Conservation (phyloP, 2,888 invertebrate genomes). For the Nyleta sp. region DNA sequence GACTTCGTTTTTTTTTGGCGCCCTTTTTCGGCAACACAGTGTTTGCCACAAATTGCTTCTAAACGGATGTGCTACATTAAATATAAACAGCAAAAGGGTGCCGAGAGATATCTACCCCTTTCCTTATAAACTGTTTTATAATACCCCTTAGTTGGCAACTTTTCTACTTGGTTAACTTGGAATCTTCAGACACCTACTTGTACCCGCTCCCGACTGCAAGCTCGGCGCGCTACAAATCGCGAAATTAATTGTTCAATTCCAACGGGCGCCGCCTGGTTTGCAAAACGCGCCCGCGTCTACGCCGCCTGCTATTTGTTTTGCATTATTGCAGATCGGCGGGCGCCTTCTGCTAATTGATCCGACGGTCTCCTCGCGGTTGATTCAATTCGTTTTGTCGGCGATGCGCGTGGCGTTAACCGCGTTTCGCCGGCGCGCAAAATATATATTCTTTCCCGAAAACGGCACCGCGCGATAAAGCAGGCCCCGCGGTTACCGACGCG, state of each 20-base stretch:
- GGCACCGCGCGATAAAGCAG: too few species aligned
- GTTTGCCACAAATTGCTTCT: slow-evolving; percentile 29
- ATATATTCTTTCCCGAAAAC: too few species aligned
- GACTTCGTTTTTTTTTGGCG: slow-evolving; percentile 1
- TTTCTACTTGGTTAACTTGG: slow-evolving; percentile 61
- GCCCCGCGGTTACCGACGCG: too few species aligned
- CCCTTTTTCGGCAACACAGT: slow-evolving; percentile 11
- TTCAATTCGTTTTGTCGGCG: too few species aligned
- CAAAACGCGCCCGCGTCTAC: too few species aligned
- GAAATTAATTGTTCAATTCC: slow-evolving; percentile 31
- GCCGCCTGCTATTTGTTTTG: too few species aligned
- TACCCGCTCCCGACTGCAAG: slow-evolving; percentile 24
- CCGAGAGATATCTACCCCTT: slow-evolving; percentile 59
- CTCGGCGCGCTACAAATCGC: slow-evolving; percentile 21
- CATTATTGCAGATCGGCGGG: too few species aligned
- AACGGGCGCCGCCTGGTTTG: too few species aligned
- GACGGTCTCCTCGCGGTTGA: too few species aligned
- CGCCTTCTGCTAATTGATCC: too few species aligned
- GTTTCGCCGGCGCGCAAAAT: too few species aligned
- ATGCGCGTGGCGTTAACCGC: too few species aligned
- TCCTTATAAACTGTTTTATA: slow-evolving; percentile 61
- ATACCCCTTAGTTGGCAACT: slow-evolving; percentile 61
- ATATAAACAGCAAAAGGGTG: slow-evolving; percentile 59
- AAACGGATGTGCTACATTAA: slow-evolving; percentile 47
- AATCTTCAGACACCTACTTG: slow-evolving; percentile 57